Evolutionary conservation across 1,140 invertebrate species (phyloP).

Genomic region (Listronotus oregonensis): DNA sequence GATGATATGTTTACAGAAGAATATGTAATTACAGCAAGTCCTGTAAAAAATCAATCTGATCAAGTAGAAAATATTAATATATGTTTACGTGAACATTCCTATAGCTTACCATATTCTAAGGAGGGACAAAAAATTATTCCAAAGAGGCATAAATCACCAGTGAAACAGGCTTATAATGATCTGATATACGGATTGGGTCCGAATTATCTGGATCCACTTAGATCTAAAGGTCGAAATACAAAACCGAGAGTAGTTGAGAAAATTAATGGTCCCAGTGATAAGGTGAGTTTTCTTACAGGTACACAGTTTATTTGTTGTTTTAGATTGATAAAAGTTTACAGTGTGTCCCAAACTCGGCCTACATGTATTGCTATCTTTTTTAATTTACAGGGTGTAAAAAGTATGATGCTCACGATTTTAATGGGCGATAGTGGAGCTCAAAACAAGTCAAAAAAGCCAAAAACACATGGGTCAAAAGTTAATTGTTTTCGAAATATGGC

Average conservation of each 20-base stretch:
- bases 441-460: no score
- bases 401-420: no score
- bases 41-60: neutral
- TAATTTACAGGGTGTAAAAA: no score
- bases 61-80: slow-evolving; percentile 1
- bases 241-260: slow-evolving; percentile 12
- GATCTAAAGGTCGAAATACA: slow-evolving; percentile 4
- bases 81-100: slow-evolving; percentile 38
- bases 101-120: slow-evolving; percentile 33
- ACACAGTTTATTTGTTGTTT: no score
- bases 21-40: neutral
- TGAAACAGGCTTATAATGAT: slow-evolving; percentile 31
- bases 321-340: no score
- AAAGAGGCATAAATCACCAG: slow-evolving; percentile 27
- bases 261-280: slow-evolving; percentile 13
- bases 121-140: neutral
- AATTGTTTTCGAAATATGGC: no score
- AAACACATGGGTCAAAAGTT: no score
- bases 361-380: no score
- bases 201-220: slow-evolving; percentile 21
- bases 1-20: slow-evolving; percentile 2
- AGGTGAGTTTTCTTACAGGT: slow-evolving; percentile 17
- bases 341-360: no score
- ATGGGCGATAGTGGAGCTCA: no score
- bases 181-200: slow-evolving; percentile 29